These are phyloP conservation scores for Anabas testudineus DNA, from an alignment of 2,797 vertebrate species.

Conservation along the genomic window DNA sequence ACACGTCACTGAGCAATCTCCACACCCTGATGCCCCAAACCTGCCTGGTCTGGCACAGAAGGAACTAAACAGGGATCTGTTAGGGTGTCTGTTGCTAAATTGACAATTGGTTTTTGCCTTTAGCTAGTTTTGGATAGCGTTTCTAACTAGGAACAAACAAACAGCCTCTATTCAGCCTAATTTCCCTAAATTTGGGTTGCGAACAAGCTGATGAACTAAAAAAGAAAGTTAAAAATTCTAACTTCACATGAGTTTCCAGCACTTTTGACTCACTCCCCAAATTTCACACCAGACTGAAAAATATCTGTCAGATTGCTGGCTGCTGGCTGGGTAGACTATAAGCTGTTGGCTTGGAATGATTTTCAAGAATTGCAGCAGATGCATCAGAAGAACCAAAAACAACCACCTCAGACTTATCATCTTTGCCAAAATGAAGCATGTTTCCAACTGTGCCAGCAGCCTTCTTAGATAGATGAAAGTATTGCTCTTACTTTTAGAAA, in stretches of 20 bases:
- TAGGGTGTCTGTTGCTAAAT: not conserved
- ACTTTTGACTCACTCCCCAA: conserved; percentile 2
- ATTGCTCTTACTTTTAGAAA: conserved; percentile 7
- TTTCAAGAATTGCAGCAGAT: conserved; percentile 25
- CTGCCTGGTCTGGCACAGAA: conserved; percentile 25
- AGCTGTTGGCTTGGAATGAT: conserved; percentile 21
- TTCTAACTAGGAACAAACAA: no score
- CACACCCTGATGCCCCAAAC: not conserved
- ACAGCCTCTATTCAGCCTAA: no score
- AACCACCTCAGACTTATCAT: not conserved
- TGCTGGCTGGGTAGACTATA: conserved; percentile 8
- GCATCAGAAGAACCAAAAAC: not conserved
- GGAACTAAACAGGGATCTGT: conserved; percentile 26
- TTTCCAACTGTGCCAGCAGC: conserved; percentile 5
- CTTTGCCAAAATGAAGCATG: not conserved
- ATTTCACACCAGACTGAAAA: conserved; percentile 27
- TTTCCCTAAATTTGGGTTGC: not conserved
- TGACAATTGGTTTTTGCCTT: not conserved
- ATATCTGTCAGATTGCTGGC: conserved; percentile 20
- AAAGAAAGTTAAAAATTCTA: not conserved
- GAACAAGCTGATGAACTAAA: not conserved
- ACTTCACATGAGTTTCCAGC: not conserved
- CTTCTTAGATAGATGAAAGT: not conserved
- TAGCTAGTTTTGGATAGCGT: not conserved
- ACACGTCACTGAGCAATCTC: conserved; percentile 60